Percentiles rank a stretch among this genome's conserved stretches.
Conservation (phyloP, 1,140 invertebrate genomes). For the Dendrolimus punctatus region DNA sequence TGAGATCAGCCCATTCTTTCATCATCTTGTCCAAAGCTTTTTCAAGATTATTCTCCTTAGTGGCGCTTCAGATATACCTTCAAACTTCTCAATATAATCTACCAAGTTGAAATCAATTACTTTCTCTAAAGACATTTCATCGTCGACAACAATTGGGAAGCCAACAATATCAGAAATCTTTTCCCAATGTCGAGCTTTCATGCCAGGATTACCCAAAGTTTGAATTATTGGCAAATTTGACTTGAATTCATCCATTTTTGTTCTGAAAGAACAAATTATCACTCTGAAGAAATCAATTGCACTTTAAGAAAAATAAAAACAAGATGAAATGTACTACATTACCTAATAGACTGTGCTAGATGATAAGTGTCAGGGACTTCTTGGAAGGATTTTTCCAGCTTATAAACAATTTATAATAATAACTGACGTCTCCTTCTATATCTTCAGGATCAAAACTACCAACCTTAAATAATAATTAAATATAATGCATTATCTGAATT, state of each 20-base stretch:
- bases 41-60: constrained; percentile 95
- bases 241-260: constrained; percentile 91
- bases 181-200: constrained; percentile 96
- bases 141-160: constrained; percentile 91
- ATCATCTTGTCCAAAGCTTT: constrained; percentile 93
- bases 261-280: constrained; percentile 43
- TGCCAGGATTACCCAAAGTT: constrained; percentile 94
- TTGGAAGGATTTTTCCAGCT: constrained; percentile 90
- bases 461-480: constrained; percentile 67
- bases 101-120: constrained; percentile 95
- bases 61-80: constrained; percentile 95
- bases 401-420: constrained; percentile 88
- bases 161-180: constrained; percentile 96
- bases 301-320: not conserved
- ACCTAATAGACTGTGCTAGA: constrained; percentile 77
- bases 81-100: constrained; percentile 93
- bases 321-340: constrained; percentile 3
- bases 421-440: constrained; percentile 88
- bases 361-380: constrained; percentile 78
- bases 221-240: constrained; percentile 92
- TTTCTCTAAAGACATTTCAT: constrained; percentile 88
- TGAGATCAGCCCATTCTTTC: constrained; percentile 91
- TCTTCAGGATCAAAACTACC: constrained; percentile 90
- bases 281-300: not conserved
- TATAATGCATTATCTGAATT: constrained; percentile 1